Evolutionary conservation across 1,140 invertebrate genomes (phyloP).

Genomic region (Centruroides sculpturatus): DNA sequence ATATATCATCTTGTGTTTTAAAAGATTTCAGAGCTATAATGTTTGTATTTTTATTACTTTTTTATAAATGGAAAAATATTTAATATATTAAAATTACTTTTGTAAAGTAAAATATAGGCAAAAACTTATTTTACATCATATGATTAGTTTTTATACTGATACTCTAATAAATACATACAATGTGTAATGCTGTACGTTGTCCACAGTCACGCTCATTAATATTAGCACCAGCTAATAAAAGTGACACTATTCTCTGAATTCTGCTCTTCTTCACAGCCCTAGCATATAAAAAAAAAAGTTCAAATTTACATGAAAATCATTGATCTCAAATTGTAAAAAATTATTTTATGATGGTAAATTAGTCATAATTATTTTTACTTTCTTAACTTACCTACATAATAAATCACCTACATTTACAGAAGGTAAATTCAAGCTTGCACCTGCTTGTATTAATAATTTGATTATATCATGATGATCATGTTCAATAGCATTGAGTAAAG

Average conservation of each 20-base stretch:
- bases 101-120: too few species aligned
- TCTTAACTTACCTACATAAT: constrained; percentile 34
- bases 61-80: too few species aligned
- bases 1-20: too few species aligned
- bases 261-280: constrained; percentile 36
- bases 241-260: constrained; percentile 39
- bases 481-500: constrained; percentile 26
- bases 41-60: too few species aligned
- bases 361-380: not conserved
- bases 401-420: constrained; percentile 36
- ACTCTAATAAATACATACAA: constrained; percentile 18
- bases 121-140: too few species aligned
- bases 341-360: not conserved
- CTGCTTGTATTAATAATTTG: constrained; percentile 35
- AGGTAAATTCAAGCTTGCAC: constrained; percentile 44
- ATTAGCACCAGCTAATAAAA: constrained; percentile 45
- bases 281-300: not conserved
- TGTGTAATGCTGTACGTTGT: constrained; percentile 22
- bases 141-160: too few species aligned
- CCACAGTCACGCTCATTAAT: constrained; percentile 32
- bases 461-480: constrained; percentile 23
- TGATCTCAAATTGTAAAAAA: not conserved
- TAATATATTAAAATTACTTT: too few species aligned
- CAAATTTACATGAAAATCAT: not conserved
- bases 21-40: too few species aligned